These are phyloP conservation scores for Sitta carolinensis DNA, from an alignment of 2,797 vertebrate genomes.

Conservation along the genomic window DNA sequence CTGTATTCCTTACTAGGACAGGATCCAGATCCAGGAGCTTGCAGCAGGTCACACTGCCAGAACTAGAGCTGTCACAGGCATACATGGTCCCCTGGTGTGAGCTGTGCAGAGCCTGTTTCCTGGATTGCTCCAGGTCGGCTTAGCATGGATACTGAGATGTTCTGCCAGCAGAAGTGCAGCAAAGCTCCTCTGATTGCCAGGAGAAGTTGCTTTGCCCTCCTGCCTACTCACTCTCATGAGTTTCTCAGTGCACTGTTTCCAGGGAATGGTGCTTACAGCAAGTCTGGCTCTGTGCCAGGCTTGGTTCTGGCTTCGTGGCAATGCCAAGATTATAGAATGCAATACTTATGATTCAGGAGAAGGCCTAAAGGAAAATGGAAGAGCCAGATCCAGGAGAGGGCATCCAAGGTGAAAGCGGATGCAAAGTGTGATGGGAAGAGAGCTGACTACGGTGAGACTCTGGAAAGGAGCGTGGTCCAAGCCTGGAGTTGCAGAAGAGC, in stretches of 20 bases:
- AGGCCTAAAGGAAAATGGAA: background rate
- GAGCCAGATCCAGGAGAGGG: background rate
- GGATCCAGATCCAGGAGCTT: background rate
- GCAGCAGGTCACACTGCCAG: background rate
- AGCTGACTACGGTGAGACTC: background rate
- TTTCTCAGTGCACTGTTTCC: background rate
- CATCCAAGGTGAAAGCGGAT: background rate
- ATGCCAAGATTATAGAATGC: background rate
- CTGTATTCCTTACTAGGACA: background rate
- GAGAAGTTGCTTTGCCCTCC: background rate
- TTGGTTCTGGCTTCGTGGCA: background rate
- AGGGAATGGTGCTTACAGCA: background rate
- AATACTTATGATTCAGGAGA: background rate
- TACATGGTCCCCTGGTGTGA: background rate
- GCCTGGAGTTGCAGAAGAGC: background rate
- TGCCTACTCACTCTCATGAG: rapidly evolving
- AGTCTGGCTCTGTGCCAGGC: background rate
- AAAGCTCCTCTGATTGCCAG: background rate
- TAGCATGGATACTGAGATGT: rapidly evolving
- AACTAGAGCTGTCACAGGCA: background rate
- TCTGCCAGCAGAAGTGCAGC: background rate
- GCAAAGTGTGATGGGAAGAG: background rate
- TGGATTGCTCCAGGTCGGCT: background rate
- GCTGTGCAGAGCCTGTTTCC: background rate
- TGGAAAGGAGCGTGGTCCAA: background rate